Evolutionary conservation across 2,113 vertebrate species (phyloP), one percentile per base, ranked within the genome.

Genomic region (Galbula dea): DNA sequence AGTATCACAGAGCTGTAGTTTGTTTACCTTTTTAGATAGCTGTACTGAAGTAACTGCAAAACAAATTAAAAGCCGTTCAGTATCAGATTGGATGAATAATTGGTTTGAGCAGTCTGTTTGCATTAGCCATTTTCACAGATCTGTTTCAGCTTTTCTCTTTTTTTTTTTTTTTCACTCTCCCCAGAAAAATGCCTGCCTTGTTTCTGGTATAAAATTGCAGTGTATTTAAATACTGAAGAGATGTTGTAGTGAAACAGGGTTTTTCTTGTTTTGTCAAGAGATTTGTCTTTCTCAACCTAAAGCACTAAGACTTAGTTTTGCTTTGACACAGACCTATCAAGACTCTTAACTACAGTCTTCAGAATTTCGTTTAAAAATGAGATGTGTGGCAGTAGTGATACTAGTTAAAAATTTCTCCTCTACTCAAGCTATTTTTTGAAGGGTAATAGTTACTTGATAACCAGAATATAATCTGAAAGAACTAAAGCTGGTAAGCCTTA

Each of bases 1-100:
- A 94, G 91, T 95, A 85, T 96, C 95, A 96, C 97, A 98, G 94
- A 97, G 97, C 97, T 98, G 97, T 98, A 98, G 98, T 98, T 98
- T 98, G 95, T 97, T 97, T 97, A 97, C 97, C 95, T 94, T 97
- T 96, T 92, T 96, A 97, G 96, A 96, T 96, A 94, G 91, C 94
- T 95, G 91, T 96, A 93, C 71, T 94, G 96, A 97, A 86, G 86
- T 95, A 96, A 94, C 82, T 86, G 86, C 91, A 96, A 96, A 96
- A 89, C 77, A 81, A 95, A 95, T 93, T 96, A 89, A 96, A 95
- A 93, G 65, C 92, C 91, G 67, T 86, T 93, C 88, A 77, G 59
- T 84, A 79, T 94, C 93, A 88, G 71, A 94, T 80, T 83, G 57
- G 90, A 95, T 67, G 91, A 89, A 78, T 23, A 16, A 32, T 86